These are phyloP conservation scores for Sesamia inferens DNA, from an alignment of 2,888 invertebrate species.

Conservation along the genomic window DNA sequence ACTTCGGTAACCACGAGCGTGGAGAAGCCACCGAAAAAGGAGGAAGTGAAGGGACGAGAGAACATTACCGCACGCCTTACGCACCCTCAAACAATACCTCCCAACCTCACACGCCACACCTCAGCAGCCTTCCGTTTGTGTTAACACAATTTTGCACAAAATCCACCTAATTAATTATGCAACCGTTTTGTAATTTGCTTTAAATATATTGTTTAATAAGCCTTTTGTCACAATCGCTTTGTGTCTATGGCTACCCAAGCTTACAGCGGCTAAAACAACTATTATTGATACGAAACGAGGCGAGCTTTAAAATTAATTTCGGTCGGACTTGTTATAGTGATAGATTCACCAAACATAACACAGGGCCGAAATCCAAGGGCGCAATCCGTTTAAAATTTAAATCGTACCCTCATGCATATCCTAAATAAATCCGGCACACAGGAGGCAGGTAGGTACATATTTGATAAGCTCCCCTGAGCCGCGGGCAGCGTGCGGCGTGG, in stretches of 20 bases:
- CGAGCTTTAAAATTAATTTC: constrained; percentile 78
- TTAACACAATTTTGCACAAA: constrained; percentile 65
- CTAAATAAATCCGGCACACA: constrained; percentile 89
- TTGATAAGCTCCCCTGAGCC: constrained; percentile 86
- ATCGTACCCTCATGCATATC: constrained; percentile 90
- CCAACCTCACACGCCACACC: constrained; percentile 59
- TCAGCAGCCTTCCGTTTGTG: constrained; percentile 58
- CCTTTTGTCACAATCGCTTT: constrained; percentile 77
- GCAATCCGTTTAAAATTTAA: constrained; percentile 90
- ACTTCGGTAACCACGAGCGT: constrained; percentile 45
- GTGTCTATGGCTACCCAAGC: constrained; percentile 72
- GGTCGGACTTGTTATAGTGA: constrained; percentile 78
- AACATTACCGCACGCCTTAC: constrained; percentile 58
- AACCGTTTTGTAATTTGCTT: constrained; percentile 71
- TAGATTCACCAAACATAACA: constrained; percentile 87
- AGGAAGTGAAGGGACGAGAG: constrained; percentile 43
- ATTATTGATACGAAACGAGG: constrained; percentile 82
- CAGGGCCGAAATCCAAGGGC: constrained; percentile 87
- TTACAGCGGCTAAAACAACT: constrained; percentile 80
- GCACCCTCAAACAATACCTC: constrained; percentile 62
- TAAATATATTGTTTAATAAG: constrained; percentile 74
- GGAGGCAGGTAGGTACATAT: constrained; percentile 88
- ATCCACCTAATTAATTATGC: constrained; percentile 71
- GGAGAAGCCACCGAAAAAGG: constrained; percentile 50
- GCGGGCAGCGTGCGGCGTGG: constrained; percentile 71